Conservation (phyloP, 1,140 invertebrate species). For the Penaeus indicus region DNA sequence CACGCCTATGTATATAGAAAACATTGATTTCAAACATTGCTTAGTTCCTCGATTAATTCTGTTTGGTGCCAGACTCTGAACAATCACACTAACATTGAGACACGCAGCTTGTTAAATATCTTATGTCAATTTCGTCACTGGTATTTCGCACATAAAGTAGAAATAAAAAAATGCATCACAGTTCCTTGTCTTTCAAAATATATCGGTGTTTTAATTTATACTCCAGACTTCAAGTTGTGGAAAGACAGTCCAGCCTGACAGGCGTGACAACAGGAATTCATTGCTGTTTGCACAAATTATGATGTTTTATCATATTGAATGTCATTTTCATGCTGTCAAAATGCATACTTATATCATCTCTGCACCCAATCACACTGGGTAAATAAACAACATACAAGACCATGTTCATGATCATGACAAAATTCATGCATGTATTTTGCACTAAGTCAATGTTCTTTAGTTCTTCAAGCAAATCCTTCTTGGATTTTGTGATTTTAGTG, state of each 20-base stretch:
- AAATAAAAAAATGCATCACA: conserved; percentile 19
- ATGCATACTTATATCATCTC: not conserved
- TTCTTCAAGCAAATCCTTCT: conserved; percentile 41
- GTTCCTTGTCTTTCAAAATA: not conserved
- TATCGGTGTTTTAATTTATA: not conserved
- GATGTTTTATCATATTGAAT: not conserved
- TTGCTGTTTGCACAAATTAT: not conserved
- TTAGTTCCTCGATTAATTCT: no score
- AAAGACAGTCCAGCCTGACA: not conserved
- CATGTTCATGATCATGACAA: not conserved
- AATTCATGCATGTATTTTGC: conserved; percentile 35
- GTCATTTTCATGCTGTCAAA: not conserved
- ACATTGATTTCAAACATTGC: no score
- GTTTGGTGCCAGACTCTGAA: no score
- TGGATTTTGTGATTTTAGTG: not conserved
- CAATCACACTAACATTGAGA: no score
- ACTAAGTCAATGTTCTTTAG: conserved; percentile 35
- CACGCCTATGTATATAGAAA: no score
- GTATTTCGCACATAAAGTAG: not conserved
- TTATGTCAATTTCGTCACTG: not conserved
- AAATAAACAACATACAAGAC: not conserved
- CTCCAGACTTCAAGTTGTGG: not conserved
- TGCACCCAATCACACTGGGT: not conserved
- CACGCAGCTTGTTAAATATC: not conserved
- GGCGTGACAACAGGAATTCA: not conserved